Evolutionary conservation across 2,888 invertebrate genomes (phyloP), one percentile per base, ranked within the genome.

Genomic region (Conomelus anceps): DNA sequence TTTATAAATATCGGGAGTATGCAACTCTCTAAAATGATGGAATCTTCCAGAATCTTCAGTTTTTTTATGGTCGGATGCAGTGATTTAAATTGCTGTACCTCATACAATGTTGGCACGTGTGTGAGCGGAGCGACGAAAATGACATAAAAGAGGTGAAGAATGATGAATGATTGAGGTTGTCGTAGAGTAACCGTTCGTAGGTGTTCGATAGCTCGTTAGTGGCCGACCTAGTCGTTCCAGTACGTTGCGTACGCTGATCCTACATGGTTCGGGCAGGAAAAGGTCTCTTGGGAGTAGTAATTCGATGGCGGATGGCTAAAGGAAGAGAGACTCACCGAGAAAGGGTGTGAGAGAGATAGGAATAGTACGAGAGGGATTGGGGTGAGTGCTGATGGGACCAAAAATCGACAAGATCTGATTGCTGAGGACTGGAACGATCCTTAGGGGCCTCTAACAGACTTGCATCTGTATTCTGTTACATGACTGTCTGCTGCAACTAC

Each of bases 321-420:
- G 63, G 3, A 20, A 89, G 89, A 87, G 84, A 24, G 87, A 87
- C 84, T 87, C 4, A 26, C 26, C 17, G 41, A 88, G 88, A 85
- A 84, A 87, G 89, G 23, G n/a, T 0, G 7, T 63, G 63, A n/a
- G 20, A 63, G 63, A 63, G 7, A 63, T n/a, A 63, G 63, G 87
- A 84, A 84, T 34, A 87, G 89, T 22, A 87, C 23, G 84, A 89
- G 84, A 84, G 89, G 24, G 89, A 26, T 84, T 29, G 84, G 84
- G 24, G 34, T 17, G 34, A 13, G 63, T 63, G 63, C 63, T 63
- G 63, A 63, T 63, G 63, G 63, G 63, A 63, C 63, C 63, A 63
- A n/a, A 63, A 63, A 63, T 63, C 63, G 63, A 63, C 63, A 63
- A n/a, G 63, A 63, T 63, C n/a, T n/a, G 63, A 63, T 63, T n/a